Evolutionary conservation across 2,888 invertebrate genomes (phyloP), one percentile per base, ranked within the genome.

Genomic region (Brachyptera putata): DNA sequence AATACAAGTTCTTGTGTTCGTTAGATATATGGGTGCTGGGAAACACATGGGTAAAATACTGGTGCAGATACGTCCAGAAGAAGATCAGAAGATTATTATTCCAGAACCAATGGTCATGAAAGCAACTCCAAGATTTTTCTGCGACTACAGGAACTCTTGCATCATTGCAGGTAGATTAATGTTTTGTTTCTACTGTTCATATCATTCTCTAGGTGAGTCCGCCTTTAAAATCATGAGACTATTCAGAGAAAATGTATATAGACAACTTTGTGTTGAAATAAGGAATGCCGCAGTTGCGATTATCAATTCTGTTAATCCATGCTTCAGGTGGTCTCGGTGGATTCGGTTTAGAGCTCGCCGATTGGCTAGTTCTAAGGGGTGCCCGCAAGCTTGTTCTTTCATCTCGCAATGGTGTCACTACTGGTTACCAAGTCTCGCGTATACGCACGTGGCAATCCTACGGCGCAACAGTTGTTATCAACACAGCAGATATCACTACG

Each of bases 311-410:
- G n/a, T n/a, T n/a, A n/a, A n/a, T n/a, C n/a, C n/a, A n/a, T 2
- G n/a, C n/a, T n/a, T n/a, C 75, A 1, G 89, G 90, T 11, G 95
- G 95, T 43, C 79, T 96, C 0, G 96, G 96, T 43, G 95, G 95
- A 0, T 92, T 96, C 70, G 96, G 95, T 3, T 77, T 96, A 50
- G 95, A 96, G 73, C 74, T 95, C 50, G 85, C 87, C 0, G 88
- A 92, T 69, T 94, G 92, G 91, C 76, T 97, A 68, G 81, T 93
- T 53, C 73, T 89, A 56, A 81, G 95, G 64, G 95, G 94, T 21
- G 81, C 80, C 36, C 74, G 71, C 55, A 75, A 78, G 49, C 65
- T 84, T 16, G 74, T 83, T n/a, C 75, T 83, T 13, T 80, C 80
- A 1, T 81, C 82, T 13, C 74, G 83, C 60, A 75, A 77, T 25